Evolutionary conservation across 2,113 vertebrate species (phyloP), one percentile per base, ranked within the genome.

Genomic region (Erpornis zantholeuca): DNA sequence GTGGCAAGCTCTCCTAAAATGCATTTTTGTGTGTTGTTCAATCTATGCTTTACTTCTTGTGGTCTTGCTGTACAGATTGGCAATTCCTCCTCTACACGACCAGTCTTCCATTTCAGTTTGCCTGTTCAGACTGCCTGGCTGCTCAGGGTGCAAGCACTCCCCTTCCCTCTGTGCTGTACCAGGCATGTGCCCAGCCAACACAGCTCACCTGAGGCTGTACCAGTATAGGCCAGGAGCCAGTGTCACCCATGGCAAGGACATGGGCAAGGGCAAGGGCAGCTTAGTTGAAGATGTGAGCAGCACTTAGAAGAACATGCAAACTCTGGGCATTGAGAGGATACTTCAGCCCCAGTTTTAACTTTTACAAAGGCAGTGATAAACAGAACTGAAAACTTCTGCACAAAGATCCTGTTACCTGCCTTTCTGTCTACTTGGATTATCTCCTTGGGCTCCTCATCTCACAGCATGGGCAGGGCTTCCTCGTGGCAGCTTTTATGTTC

Each of bases 141-240:
- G 49, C 38, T 83, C 2, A 2, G 35, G 31, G 8, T 75, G 53
- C 27, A 12, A 12, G 54, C 18, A 28, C 27, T 69, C 4, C 45
- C 33, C 53, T 68, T 33, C 45, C 45, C 18, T 53, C 28, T 33
- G 53, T 33, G 11, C 31, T 66, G 19, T 54, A 20, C 18, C 28
- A 69, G n/a, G 28, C 36, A 7, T 31, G 44, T 78, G 38, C 72
- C 53, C 47, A 56, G 49, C 44, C 35, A 42, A 5, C 5, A 7
- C 9, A 7, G 60, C 64, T 84, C 85, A 42, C 45, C 33, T 13
- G 36, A 35, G 61, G 21, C 45, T 0, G 24, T 29, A 23, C 23
- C 63, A 24, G 0, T 11, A 3, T 0, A 33, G 36, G 59, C 20
- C 25, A 16, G 68, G 28, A 61, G 24, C 47, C 4, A 3, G 10